Percentiles rank a stretch among this genome's conserved stretches.
Conservation (phyloP, 2,797 vertebrate genomes). For the Coregonus sp. region DNA sequence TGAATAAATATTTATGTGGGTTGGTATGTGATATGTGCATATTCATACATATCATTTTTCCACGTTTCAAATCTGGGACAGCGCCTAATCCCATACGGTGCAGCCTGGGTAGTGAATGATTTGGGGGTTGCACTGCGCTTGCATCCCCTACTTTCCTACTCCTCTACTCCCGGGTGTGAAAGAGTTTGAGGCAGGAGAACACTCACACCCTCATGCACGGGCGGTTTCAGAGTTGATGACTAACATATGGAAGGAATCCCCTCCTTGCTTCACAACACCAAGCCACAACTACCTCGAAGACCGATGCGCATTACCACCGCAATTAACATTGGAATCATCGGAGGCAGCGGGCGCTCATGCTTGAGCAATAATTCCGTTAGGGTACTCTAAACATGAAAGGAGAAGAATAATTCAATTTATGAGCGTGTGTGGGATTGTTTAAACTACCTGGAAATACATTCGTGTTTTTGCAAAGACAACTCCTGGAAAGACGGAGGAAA, state of each 20-base stretch:
- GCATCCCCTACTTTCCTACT: no score
- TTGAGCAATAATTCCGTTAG: background rate
- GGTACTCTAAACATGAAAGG: slow-evolving; percentile 12
- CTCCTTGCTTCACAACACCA: slow-evolving; percentile 21
- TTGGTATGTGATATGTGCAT: no score
- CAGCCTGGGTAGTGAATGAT: no score
- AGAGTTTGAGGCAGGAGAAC: no score
- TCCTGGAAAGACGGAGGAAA: slow-evolving; percentile 26
- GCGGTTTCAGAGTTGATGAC: slow-evolving; percentile 54
- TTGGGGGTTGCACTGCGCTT: no score
- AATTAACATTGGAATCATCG: slow-evolving; percentile 44
- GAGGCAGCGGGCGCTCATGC: slow-evolving; percentile 33
- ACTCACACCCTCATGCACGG: slow-evolving; percentile 17
- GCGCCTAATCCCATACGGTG: no score
- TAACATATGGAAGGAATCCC: slow-evolving; percentile 30
- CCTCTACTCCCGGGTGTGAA: no score
- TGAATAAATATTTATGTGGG: no score
- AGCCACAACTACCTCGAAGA: slow-evolving; percentile 27
- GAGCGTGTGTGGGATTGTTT: slow-evolving; percentile 20
- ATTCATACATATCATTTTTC: no score
- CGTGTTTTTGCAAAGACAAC: slow-evolving; percentile 31
- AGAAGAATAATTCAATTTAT: slow-evolving; percentile 40
- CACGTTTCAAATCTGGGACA: no score
- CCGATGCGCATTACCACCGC: slow-evolving; percentile 20
- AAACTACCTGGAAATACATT: slow-evolving; percentile 34